Evolutionary conservation across 2,797 vertebrate genomes (phyloP).

Genomic region (Limnodromus scolopaceus): DNA sequence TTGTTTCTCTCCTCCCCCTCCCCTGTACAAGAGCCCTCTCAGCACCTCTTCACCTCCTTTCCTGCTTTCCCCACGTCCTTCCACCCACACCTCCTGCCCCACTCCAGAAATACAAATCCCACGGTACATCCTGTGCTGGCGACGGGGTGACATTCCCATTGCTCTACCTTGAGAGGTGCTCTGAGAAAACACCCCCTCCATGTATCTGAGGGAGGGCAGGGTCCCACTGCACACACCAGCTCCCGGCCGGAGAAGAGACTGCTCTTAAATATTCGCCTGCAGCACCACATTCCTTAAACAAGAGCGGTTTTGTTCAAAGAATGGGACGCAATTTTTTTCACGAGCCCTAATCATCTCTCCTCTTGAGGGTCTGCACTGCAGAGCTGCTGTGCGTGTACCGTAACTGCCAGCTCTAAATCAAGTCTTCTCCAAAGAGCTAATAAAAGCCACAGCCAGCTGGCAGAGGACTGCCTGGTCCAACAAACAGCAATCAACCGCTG

Average conservation of each 20-base stretch:
- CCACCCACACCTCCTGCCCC: background rate
- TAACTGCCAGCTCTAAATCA: background rate
- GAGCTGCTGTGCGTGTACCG: background rate
- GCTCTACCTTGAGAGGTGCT: conserved; percentile 44
- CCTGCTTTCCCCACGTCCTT: background rate
- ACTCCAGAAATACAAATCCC: background rate
- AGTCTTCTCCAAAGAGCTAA: background rate
- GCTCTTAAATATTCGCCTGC: background rate
- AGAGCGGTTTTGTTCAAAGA: background rate
- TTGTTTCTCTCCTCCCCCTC: conserved; percentile 23
- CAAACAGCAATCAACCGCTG: background rate
- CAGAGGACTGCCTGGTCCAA: background rate
- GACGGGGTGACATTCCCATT: background rate
- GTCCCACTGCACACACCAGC: background rate
- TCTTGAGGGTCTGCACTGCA: background rate
- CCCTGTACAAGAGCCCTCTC: background rate
- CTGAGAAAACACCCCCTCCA: background rate
- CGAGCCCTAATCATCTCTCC: background rate
- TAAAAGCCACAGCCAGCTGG: conserved; percentile 1
- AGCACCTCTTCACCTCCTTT: conserved; percentile 16
- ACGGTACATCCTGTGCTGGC: background rate
- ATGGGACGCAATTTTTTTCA: background rate
- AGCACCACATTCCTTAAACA: background rate
- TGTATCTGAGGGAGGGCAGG: background rate
- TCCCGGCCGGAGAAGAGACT: background rate